Evolutionary conservation across 2,797 vertebrate species (phyloP).

Genomic region (Pelodytes ibericus): DNA sequence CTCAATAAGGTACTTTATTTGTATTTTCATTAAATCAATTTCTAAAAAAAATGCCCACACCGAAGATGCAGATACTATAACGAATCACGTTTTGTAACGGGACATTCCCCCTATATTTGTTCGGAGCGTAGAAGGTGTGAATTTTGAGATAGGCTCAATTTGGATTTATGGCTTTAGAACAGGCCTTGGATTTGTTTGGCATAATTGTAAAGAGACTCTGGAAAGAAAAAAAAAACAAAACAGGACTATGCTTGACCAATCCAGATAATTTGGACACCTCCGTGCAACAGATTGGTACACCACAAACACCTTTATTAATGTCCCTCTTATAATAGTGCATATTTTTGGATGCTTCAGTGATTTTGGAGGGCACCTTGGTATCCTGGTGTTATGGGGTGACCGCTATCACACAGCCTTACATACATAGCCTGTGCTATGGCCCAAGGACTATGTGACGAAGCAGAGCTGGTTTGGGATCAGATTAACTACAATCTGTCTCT

Average conservation of each 20-base stretch:
- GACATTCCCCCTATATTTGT: no score
- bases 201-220: conserved; percentile 24
- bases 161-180: not conserved
- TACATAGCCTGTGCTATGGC: conserved; percentile 13
- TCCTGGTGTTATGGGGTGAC: conserved; percentile 13
- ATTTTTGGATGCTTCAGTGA: conserved; percentile 30
- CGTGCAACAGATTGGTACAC: conserved; percentile 8
- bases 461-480: conserved; percentile 11
- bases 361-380: conserved; percentile 18
- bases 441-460: conserved; percentile 13
- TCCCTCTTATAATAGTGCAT: conserved; percentile 36
- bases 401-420: conserved; percentile 37
- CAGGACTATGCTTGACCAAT: conserved; percentile 17
- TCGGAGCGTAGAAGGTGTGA: no score
- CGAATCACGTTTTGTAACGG: not conserved
- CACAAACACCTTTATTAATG: conserved; percentile 48
- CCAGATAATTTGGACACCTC: conserved; percentile 14
- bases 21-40: no score
- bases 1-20: no score
- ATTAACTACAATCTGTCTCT: conserved; percentile 38
- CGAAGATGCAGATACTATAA: not conserved
- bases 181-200: conserved; percentile 4
- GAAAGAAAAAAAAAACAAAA: no score
- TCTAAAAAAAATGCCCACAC: no score
- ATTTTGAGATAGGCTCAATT: conserved; percentile 26